Conservation (phyloP, 2,888 invertebrate species). For the Hermodice carunculata region DNA sequence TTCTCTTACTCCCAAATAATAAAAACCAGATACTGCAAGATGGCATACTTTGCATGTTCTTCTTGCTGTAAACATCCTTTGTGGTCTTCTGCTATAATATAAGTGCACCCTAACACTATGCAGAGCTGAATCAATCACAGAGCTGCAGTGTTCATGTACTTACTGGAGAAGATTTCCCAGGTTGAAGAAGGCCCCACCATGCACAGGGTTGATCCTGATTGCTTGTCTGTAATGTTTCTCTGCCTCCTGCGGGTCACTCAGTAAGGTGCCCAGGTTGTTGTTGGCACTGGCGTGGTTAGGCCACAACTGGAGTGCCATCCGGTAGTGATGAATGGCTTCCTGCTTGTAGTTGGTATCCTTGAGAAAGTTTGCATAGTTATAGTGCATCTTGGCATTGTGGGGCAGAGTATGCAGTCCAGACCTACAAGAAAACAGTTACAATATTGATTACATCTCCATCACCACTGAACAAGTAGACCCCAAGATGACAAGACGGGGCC, state of each 20-base stretch:
- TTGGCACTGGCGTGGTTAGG: conserved; percentile 88
- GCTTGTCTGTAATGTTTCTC: conserved; percentile 79
- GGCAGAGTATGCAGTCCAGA: conserved; percentile 84
- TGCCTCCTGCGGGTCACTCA: conserved; percentile 76
- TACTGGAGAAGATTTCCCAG: conserved; percentile 75
- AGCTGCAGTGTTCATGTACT: too few relatives aligned
- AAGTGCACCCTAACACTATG: too few relatives aligned
- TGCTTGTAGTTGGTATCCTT: conserved; percentile 82
- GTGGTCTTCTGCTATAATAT: too few relatives aligned
- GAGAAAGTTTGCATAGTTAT: conserved; percentile 89
- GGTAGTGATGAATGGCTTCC: conserved; percentile 83
- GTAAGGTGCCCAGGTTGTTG: conserved; percentile 87
- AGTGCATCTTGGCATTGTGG: conserved; percentile 91
- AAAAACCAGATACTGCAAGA: too few relatives aligned
- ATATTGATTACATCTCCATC: too few relatives aligned
- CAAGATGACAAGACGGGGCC: too few relatives aligned
- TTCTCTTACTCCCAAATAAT: too few relatives aligned
- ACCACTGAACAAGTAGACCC: too few relatives aligned
- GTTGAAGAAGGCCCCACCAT: conserved; percentile 90
- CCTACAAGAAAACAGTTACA: conserved; percentile 73
- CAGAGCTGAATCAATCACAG: too few relatives aligned
- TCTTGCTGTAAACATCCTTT: too few relatives aligned
- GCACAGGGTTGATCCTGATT: conserved; percentile 79
- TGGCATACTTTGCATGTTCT: too few relatives aligned
- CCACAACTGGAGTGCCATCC: too few relatives aligned